phyloP scores from a whole-genome alignment of 2,888 invertebrate genomes.

The Drosophila paranaensis region DNA sequence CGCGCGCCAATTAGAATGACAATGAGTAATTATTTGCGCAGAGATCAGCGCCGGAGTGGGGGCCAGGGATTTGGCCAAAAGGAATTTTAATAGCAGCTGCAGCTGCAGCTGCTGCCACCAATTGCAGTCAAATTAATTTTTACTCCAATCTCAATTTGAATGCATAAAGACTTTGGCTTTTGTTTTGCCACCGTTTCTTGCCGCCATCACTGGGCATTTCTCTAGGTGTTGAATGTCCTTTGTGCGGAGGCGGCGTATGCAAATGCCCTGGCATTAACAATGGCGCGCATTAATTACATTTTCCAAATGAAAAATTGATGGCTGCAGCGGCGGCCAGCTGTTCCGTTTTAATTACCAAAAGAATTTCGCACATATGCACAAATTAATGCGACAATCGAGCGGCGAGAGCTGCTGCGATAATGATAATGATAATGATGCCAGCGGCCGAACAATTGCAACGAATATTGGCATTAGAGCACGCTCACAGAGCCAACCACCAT shows the following conservation, averaged over 20 bases:
- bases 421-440: conserved; percentile 69
- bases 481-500: conserved; percentile 21
- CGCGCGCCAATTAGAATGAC: conserved; percentile 80
- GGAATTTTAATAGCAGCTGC: conserved; percentile 69
- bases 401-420: conserved; percentile 9
- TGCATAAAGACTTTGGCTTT: conserved; percentile 38
- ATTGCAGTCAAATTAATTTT: conserved; percentile 67
- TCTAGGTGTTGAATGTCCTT: conserved; percentile 36
- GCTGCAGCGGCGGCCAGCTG: conserved; percentile 9
- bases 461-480: conserved; percentile 64
- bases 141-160: conserved; percentile 57
- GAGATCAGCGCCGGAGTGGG: conserved; percentile 52
- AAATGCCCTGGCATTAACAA: conserved; percentile 60
- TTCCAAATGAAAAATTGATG: conserved; percentile 61
- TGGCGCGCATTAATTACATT: conserved; percentile 64
- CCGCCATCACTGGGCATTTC: conserved; percentile 18
- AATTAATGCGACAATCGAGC: conserved; percentile 67
- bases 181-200: conserved; percentile 43
- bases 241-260: conserved; percentile 44
- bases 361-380: conserved; percentile 75
- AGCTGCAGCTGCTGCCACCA: conserved; percentile 66
- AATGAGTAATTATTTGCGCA: conserved; percentile 78
- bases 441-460: conserved; percentile 34
- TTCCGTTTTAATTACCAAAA: conserved; percentile 71
- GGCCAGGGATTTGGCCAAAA: conserved; percentile 26